Base-by-base conservation (phyloP, 1,140 invertebrate genomes). In the Lethrus apterus region DNA sequence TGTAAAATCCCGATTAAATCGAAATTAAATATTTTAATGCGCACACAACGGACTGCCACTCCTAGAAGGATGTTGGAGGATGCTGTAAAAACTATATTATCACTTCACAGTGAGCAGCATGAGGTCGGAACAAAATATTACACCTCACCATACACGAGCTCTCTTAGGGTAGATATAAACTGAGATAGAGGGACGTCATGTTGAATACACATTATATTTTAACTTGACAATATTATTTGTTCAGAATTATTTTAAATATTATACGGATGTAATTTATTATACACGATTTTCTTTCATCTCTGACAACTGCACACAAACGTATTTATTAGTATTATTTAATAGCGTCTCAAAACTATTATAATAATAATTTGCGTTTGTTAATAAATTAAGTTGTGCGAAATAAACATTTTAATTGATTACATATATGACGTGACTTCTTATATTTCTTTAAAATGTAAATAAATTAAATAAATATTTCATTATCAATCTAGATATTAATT, bases 21-120 rank as follows among this genome's bases (percentile, higher is more conserved):
- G 48, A 56, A 58, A 58, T 58, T 58, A 58, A 58, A 58, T 58
- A 58, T 58, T 58, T 56, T 58, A 56, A 58, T 58, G 54, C 50
- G 46, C 33, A 24, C 42, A 41, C 36, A 41, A 47, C 46, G 32
- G 36, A 24, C 46, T 33, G 33, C 48, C 56, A 53, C 54, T 56
- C 56, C 56, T 46, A 46, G 35, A 29, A 33, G 31, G 42, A 42
- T 43, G 50, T 46, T 46, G 21, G 51, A 49, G 26, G 52, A 48
- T 46, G 48, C 51, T 51, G 50, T 56, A 58, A 58, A 58, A 58
- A 58, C 54, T 58, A 56, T 58, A 58, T 58, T 56, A 58, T 58
- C 56, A 58, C 56, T 56, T 58, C 54, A 44, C 44, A 38, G 36
- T 26, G 15, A 31, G 19, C 51, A 45, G 47, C 54, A 33, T 48